Base-by-base conservation (phyloP, 2,113 vertebrate genomes). In the Scomber japonicus region DNA sequence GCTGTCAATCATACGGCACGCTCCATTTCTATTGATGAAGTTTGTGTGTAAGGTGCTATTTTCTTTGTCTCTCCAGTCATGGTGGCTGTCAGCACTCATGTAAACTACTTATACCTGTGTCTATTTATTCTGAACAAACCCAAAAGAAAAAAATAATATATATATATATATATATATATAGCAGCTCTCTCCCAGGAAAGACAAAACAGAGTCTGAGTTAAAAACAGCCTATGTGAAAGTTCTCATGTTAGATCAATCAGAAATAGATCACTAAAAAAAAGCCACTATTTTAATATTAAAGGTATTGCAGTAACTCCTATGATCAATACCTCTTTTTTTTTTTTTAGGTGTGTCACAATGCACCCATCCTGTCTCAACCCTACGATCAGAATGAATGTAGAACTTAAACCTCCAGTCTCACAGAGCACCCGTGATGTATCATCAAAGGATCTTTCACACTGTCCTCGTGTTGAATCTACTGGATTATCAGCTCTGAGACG, bases 1-100 rank as follows among this genome's bases (percentile, higher is more conserved):
- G 30, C 68, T 40, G 83, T 88, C 89, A 89, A 50, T 92, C 87
- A 86, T 53, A 21, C 13, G 1, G 45, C 15, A 17, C 17, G 21
- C 31, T 59, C 19, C 3, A n/a, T 59, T 69, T 71, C 64, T 85
- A 21, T 66, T 85, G 78, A 63, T 63, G 54, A 73, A 68, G 69
- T 57, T 80, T 82, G 73, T 75, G 86, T 60, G 49, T 57, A 61
- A 46, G 14, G 31, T 24, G 53, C 72, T 78, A 53, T 60, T 46
- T 63, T 76, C 56, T 49, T 57, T 27, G 48, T 65, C 56, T 81
- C 11, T 71, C 61, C 55, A 35, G 53, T 88, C 63, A 24, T 5
- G 46, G 57, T 21, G 44, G 15, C 68, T 82, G 86, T 87, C 75
- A 67, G 11, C 2, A 49, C 69, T 79, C 55, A 2, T 70, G 65